Percentiles rank a stretch among this genome's conserved stretches.
Conservation (phyloP, 2,888 invertebrate genomes). For the Gastrophysa polygoni region DNA sequence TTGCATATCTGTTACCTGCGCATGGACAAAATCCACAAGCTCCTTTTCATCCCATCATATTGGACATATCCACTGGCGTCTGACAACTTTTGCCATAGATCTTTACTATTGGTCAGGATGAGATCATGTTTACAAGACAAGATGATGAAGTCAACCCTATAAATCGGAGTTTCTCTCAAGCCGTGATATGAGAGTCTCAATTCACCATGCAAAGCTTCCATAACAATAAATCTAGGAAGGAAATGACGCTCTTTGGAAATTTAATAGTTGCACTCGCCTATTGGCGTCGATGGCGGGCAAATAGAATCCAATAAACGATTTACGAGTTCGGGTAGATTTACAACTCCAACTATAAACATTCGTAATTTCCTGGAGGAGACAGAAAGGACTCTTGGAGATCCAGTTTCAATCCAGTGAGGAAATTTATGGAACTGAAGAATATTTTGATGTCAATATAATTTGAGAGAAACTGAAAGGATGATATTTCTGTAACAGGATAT, state of each 20-base stretch:
- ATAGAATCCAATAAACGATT: slow-evolving; percentile 42
- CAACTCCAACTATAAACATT: slow-evolving; percentile 40
- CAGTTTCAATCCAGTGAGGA: neutral
- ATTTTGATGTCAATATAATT: neutral
- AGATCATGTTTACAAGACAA: no score
- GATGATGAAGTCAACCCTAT: no score
- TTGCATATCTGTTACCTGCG: no score
- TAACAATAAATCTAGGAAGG: slow-evolving; percentile 4
- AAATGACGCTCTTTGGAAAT: slow-evolving; percentile 18
- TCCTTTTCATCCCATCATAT: no score
- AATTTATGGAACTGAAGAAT: neutral
- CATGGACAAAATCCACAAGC: no score
- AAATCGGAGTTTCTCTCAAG: no score
- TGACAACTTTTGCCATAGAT: no score
- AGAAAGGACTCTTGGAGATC: neutral
- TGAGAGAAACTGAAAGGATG: slow-evolving; percentile 3
- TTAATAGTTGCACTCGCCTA: slow-evolving; percentile 15
- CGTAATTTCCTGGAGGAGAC: slow-evolving; percentile 36
- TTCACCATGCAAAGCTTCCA: neutral
- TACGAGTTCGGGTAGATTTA: slow-evolving; percentile 40
- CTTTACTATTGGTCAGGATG: no score
- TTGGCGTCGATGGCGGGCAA: slow-evolving; percentile 21
- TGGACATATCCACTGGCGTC: no score
- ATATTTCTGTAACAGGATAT: slow-evolving; percentile 20
- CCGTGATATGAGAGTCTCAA: neutral